Base-by-base conservation (phyloP, 2,113 vertebrate species). In the Siniperca knerii region DNA sequence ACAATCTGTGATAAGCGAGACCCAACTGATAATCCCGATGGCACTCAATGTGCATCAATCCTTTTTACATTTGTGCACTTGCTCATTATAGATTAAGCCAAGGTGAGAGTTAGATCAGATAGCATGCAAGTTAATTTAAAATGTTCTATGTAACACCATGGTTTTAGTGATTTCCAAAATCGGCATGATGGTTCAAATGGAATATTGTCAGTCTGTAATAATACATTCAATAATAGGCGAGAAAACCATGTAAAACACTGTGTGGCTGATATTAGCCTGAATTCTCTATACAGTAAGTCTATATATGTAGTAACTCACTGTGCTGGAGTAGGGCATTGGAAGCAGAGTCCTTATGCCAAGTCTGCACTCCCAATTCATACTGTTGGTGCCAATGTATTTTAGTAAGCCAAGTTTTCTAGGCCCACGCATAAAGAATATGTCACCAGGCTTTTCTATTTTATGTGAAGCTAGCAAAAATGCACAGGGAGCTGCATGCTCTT, bases 351-450 rank as follows among this genome's bases (percentile, higher is more conserved):
- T 86, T 15, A 33, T 83, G 76, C 77, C 78, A 91, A 86, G 68
- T 82, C 40, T 84, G 66, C 50, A 77, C 62, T 62, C 40, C 29
- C 25, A 74, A 25, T 83, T 67, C 57, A 82, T 73, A 75, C 50
- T 79, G 65, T 40, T 23, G 42, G 16, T 82, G 72, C 86, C 76
- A 90, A 6, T 70, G 33, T 9, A 75, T 88, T 66, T 75, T 15
- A 48, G 23, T n/a, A 60, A 83, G 87, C 68, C 81, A 87, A 69
- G 68, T 83, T 90, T 87, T 88, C 37, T 33, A 33, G 18, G 57
- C 79, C 50, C 46, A 46, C 7, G 13, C 77, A 77, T 75, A 75
- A 82, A 87, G 54, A 77, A 4, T 46, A 16, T 74, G 72, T 79
- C 71, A 83, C 60, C 69, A 48, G 64, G 35, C 60, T 76, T 79